Percentiles rank a stretch among this genome's conserved stretches.
Conservation (phyloP, 2,888 invertebrate genomes). For the Drosophila parthenogenetica region DNA sequence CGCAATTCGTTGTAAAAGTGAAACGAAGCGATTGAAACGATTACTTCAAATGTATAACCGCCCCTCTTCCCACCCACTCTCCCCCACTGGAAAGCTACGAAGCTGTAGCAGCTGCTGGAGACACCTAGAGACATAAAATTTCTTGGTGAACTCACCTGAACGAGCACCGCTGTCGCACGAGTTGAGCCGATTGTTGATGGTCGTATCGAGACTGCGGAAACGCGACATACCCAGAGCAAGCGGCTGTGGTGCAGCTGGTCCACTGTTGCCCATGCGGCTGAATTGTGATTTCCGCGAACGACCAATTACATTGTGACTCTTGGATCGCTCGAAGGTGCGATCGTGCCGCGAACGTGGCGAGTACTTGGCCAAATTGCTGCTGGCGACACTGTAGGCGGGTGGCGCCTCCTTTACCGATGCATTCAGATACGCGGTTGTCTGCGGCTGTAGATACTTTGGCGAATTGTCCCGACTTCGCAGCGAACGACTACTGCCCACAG, state of each 20-base stretch:
- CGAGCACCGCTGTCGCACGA: slow-evolving; percentile 86
- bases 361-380: slow-evolving; percentile 51
- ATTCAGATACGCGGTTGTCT: slow-evolving; percentile 83
- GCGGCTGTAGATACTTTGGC: slow-evolving; percentile 83
- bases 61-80: not conserved
- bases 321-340: slow-evolving; percentile 82
- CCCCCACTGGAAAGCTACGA: not conserved
- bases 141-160: slow-evolving; percentile 80
- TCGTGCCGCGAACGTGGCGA: slow-evolving; percentile 76
- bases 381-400: slow-evolving; percentile 73
- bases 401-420: slow-evolving; percentile 83
- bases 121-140: not conserved
- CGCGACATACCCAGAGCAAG: slow-evolving; percentile 86
- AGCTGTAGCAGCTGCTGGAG: not conserved
- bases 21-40: slow-evolving; percentile 41
- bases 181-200: slow-evolving; percentile 84
- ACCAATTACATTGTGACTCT: slow-evolving; percentile 79
- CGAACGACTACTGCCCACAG: slow-evolving; percentile 65
- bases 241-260: slow-evolving; percentile 31
- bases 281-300: slow-evolving; percentile 87
- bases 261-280: slow-evolving; percentile 72
- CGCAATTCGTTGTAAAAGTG: slow-evolving; percentile 37
- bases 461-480: slow-evolving; percentile 83
- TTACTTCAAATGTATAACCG: slow-evolving; percentile 29
- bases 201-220: slow-evolving; percentile 88